phyloP scores from a whole-genome alignment of 2,113 vertebrate genomes.

The Tachuris rubrigastra region DNA sequence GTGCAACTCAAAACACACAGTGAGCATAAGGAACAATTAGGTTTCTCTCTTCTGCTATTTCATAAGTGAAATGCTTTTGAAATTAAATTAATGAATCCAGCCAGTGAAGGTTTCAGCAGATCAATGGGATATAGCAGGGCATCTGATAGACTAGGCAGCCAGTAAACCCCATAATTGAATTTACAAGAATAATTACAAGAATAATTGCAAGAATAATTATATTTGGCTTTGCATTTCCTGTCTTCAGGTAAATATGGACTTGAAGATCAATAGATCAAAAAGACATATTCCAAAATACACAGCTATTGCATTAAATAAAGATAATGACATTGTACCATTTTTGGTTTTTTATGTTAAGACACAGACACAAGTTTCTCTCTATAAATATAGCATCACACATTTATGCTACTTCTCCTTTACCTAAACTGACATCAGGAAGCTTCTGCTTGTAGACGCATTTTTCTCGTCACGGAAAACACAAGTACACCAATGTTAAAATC shows the following conservation, averaged over 20 bases:
- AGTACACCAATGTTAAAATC: neutral
- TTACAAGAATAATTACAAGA: neutral
- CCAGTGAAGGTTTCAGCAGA: neutral
- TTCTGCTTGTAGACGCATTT: neutral
- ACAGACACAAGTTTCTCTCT: neutral
- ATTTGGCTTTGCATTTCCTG: neutral
- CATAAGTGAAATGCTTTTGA: neutral
- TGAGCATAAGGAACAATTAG: neutral
- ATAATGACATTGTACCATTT: neutral
- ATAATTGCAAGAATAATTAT: neutral
- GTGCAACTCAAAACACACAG: neutral
- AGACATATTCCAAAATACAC: neutral
- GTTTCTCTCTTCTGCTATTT: neutral
- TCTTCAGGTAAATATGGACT: neutral
- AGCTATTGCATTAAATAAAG: neutral
- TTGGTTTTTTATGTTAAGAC: neutral
- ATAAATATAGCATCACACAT: neutral
- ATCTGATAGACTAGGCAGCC: neutral
- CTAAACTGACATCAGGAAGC: neutral
- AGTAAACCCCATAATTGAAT: neutral
- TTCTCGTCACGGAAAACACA: neutral
- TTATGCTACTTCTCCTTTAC: neutral
- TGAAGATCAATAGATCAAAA: neutral
- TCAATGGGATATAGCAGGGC: neutral
- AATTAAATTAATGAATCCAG: neutral